A percentile compares a stretch with the other conserved stretches of the same genome.
Evolutionary conservation across 2,888 invertebrate genomes (phyloP).

Genomic region (Nemapogon koenigi): DNA sequence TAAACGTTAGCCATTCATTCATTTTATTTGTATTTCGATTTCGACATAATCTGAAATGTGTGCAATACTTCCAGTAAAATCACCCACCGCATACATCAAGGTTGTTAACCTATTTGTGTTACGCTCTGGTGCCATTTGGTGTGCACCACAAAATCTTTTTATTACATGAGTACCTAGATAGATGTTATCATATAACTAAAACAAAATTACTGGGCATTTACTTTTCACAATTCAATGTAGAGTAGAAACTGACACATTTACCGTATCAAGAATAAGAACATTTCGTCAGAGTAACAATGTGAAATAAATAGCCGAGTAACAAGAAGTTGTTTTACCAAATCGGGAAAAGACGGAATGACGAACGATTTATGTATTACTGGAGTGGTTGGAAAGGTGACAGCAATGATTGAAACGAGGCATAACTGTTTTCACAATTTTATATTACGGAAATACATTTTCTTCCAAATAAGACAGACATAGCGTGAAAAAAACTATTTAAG

Average conservation of each 20-base stretch:
- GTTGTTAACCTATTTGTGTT: slow-evolving; percentile 55
- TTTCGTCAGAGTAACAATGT: not conserved
- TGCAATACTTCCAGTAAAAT: slow-evolving; percentile 18
- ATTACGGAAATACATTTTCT: not conserved
- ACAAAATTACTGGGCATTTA: too few relatives aligned
- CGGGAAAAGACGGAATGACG: slow-evolving; percentile 34
- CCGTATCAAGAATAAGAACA: too few relatives aligned
- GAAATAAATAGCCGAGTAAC: slow-evolving; percentile 37
- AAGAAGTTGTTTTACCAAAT: slow-evolving; percentile 43
- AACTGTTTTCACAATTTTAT: not conserved
- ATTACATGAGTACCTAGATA: too few relatives aligned
- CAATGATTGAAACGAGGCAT: not conserved
- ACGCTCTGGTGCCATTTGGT: slow-evolving; percentile 40
- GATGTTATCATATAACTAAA: too few relatives aligned
- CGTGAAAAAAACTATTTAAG: not conserved
- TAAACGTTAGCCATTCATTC: too few relatives aligned
- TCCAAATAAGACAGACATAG: not conserved
- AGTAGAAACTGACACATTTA: too few relatives aligned
- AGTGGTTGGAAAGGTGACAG: not conserved
- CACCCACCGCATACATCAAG: slow-evolving; percentile 39
- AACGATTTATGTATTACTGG: slow-evolving; percentile 25
- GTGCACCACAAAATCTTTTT: not conserved
- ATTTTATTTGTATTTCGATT: too few relatives aligned
- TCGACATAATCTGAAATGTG: slow-evolving; percentile 14
- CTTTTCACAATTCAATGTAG: too few relatives aligned